Conservation (phyloP, 2,797 vertebrate species). For the Rhabdophis nuchalis region DNA sequence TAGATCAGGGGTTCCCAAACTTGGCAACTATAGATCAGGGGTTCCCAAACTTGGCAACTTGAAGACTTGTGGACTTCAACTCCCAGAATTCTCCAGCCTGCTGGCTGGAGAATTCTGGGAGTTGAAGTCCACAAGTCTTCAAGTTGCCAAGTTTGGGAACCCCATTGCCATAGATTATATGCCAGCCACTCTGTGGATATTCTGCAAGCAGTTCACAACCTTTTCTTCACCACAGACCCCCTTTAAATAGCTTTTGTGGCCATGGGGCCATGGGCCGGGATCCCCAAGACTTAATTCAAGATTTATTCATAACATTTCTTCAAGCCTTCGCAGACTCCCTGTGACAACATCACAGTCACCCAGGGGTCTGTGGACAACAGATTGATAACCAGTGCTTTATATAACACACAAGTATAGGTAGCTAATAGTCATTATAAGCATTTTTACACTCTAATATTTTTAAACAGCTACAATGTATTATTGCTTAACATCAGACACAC, state of each 20-base stretch:
- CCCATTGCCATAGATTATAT: not conserved
- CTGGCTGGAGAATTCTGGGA: no score
- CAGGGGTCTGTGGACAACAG: not conserved
- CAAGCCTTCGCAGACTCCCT: not conserved
- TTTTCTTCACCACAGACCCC: not conserved
- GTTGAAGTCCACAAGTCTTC: no score
- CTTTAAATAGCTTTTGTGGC: not conserved
- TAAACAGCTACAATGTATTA: slow-evolving; percentile 35
- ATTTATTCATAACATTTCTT: not conserved
- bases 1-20: no score
- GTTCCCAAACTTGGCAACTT: no score
- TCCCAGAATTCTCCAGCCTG: no score
- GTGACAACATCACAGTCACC: not conserved
- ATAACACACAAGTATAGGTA: not conserved
- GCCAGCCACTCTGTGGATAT: not conserved
- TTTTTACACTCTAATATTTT: slow-evolving; percentile 40
- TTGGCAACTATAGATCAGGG: no score
- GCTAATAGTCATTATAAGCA: slow-evolving; percentile 5
- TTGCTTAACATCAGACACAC: not conserved
- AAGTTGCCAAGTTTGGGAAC: no score
- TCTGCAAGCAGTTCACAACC: not conserved
- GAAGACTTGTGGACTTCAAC: no score
- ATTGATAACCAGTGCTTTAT: not conserved
- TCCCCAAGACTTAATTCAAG: not conserved
- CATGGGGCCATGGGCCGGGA: no score